These are phyloP conservation scores for Limonius californicus DNA, from an alignment of 1,140 invertebrate species.

Conservation along the genomic window DNA sequence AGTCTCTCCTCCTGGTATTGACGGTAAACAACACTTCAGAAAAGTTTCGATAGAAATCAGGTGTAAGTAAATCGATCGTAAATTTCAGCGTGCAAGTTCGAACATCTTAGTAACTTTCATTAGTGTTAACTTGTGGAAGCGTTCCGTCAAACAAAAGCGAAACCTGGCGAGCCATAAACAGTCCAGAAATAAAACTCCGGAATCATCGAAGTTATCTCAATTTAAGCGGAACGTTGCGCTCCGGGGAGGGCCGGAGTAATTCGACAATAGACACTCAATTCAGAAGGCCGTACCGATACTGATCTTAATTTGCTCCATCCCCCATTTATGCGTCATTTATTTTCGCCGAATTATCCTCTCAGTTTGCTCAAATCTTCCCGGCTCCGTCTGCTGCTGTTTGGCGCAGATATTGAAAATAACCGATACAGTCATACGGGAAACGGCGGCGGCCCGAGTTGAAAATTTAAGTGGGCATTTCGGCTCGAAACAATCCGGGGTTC, in stretches of 20 bases:
- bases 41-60: no score
- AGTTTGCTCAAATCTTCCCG: not conserved
- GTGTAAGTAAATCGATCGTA: no score
- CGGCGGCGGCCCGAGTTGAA: not conserved
- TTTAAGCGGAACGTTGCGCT: not conserved
- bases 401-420: constrained; percentile 1
- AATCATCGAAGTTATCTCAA: not conserved
- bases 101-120: no score
- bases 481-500: not conserved
- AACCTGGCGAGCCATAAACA: not conserved
- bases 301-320: constrained; percentile 29
- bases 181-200: not conserved
- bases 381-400: not conserved
- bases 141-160: no score
- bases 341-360: constrained; percentile 22
- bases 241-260: constrained; percentile 18
- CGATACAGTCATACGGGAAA: not conserved
- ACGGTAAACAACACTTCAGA: no score
- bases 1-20: no score
- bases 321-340: constrained; percentile 27
- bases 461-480: not conserved
- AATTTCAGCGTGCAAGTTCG: no score
- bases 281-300: constrained; percentile 19
- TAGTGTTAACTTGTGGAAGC: no score
- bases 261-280: constrained; percentile 27